These are phyloP conservation scores for Rhinoraja longicauda DNA, from an alignment of 2,797 vertebrate species.

Conservation along the genomic window DNA sequence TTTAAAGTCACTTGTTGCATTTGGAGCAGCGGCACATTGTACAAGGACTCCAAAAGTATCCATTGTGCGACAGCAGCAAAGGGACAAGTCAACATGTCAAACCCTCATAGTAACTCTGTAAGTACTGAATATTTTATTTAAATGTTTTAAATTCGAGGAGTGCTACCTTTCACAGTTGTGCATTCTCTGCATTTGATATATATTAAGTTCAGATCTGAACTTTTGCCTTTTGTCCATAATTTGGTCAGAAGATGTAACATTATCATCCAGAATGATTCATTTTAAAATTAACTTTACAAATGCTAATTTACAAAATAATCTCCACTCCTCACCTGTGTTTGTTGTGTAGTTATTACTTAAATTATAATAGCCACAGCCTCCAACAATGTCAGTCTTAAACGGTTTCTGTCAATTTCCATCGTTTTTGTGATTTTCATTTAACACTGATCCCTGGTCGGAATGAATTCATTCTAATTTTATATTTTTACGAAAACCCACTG, in stretches of 20 bases:
- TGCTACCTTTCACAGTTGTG: neutral
- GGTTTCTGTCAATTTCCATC: neutral
- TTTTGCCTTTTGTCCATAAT: neutral
- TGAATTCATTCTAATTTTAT: no score
- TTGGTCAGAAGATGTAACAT: neutral
- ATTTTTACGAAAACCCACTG: neutral
- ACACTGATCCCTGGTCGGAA: neutral
- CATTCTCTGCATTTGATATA: neutral
- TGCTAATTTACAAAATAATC: neutral
- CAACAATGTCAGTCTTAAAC: neutral
- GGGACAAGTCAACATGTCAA: neutral
- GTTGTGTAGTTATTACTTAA: neutral
- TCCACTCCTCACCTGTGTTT: neutral
- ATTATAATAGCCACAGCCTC: neutral
- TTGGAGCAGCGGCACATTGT: neutral
- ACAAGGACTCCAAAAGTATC: neutral
- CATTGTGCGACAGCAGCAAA: neutral
- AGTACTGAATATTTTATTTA: neutral
- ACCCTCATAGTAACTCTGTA: neutral
- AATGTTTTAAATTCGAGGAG: no score
- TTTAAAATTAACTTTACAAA: neutral
- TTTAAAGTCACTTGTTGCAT: slow-evolving; percentile 34
- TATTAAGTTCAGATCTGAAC: neutral
- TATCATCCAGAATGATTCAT: neutral
- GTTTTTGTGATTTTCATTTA: neutral